Evolutionary conservation across 2,888 invertebrate genomes (phyloP).

Genomic region (Julus scandinavius): DNA sequence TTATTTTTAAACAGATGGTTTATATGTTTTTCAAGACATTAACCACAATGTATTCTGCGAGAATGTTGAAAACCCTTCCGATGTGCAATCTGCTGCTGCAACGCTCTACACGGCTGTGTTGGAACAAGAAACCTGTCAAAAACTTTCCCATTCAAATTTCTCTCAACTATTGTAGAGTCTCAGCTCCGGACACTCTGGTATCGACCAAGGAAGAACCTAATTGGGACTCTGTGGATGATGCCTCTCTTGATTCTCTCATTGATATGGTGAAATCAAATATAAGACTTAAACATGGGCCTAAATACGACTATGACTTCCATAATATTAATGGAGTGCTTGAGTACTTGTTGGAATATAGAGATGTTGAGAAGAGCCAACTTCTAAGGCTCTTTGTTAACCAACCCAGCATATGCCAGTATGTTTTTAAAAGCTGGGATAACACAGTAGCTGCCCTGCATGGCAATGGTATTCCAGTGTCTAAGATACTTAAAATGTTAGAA

Average conservation of each 20-base stretch:
- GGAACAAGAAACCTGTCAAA: not conserved
- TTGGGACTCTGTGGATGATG: not conserved
- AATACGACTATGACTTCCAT: not conserved
- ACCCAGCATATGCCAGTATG: not conserved
- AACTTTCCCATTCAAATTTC: not conserved
- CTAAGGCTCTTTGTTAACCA: not conserved
- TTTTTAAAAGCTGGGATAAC: not conserved
- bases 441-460: not conserved
- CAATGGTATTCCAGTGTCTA: not conserved
- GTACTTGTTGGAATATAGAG: not conserved
- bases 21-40: too few relatives aligned
- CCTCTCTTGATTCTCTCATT: not conserved
- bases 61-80: too few relatives aligned
- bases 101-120: not conserved
- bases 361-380: not conserved
- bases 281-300: not conserved
- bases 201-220: not conserved
- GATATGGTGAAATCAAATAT: not conserved
- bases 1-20: too few relatives aligned
- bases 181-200: not conserved
- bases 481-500: constrained; percentile 25
- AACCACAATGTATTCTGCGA: too few relatives aligned
- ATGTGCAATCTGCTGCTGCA: not conserved
- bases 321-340: not conserved
- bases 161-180: not conserved